Percentiles rank a stretch among this genome's conserved stretches.
Conservation (phyloP, 2,113 vertebrate genomes). For the Thamnophis sirtalis region DNA sequence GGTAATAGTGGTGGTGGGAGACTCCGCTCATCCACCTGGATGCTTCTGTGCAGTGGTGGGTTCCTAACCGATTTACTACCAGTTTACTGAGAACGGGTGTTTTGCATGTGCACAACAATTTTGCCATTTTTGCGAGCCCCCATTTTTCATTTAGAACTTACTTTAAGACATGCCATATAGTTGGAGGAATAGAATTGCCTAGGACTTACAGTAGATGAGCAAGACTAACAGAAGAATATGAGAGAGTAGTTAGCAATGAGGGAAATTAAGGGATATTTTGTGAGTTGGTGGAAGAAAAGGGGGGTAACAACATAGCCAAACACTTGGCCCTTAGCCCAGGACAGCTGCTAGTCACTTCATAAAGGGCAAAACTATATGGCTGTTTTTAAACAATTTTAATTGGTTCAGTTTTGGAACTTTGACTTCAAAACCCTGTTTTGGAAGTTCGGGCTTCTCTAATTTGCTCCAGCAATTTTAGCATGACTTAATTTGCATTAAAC, state of each 20-base stretch:
- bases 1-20: too few species aligned
- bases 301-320: not conserved
- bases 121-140: too few species aligned
- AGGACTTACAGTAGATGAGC: not conserved
- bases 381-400: constrained; percentile 11
- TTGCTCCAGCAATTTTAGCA: constrained; percentile 9
- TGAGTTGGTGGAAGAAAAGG: not conserved
- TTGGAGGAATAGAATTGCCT: not conserved
- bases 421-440: not conserved
- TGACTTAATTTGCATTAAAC: constrained; percentile 17
- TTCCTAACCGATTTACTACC: too few species aligned
- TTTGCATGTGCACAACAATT: too few species aligned
- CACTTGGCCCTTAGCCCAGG: not conserved
- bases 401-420: constrained; percentile 10
- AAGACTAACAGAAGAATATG: not conserved
- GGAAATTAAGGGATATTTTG: not conserved
- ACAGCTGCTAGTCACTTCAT: not conserved
- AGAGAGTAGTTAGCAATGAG: not conserved
- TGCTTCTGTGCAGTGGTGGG: too few species aligned
- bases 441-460: constrained; percentile 1
- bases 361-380: not conserved
- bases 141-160: not conserved
- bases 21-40: too few species aligned
- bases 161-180: not conserved
- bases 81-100: too few species aligned